Evolutionary conservation across 2,888 invertebrate species (phyloP).

Genomic region (Erebia palarica): DNA sequence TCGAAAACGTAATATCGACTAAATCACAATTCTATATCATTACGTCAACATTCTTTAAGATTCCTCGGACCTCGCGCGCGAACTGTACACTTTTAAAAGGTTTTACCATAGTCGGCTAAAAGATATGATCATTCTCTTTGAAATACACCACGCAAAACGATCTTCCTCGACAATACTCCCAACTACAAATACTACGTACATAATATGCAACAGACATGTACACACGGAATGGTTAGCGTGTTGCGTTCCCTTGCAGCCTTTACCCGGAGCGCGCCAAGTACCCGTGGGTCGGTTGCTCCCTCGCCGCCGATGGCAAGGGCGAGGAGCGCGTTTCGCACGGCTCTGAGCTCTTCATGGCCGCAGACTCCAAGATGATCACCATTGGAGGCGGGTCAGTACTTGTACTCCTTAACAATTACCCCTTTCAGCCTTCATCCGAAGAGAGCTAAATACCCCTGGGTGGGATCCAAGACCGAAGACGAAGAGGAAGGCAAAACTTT

Average conservation of each 20-base stretch:
- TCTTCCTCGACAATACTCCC: background rate
- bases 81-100: no score
- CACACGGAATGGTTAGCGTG: constrained; percentile 29
- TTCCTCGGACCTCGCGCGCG: no score
- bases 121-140: no score
- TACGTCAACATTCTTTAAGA: no score
- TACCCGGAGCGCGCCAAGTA: constrained; percentile 95
- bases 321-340: constrained; percentile 90
- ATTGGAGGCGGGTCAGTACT: constrained; percentile 95
- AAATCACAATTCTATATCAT: no score
- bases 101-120: no score
- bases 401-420: constrained; percentile 83
- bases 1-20: no score
- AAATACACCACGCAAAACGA: no score
- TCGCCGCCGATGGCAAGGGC: constrained; percentile 59
- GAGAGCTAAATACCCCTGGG: constrained; percentile 95
- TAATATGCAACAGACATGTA: background rate
- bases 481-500: constrained; percentile 75
- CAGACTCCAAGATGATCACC: constrained; percentile 96
- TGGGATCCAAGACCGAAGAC: constrained; percentile 86
- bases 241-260: constrained; percentile 73
- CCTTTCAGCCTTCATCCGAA: constrained; percentile 88
- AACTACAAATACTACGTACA: background rate
- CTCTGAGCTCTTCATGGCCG: constrained; percentile 97
- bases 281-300: constrained; percentile 93